Conservation (phyloP, 1,140 invertebrate species). For the Zaprionus capensis region DNA sequence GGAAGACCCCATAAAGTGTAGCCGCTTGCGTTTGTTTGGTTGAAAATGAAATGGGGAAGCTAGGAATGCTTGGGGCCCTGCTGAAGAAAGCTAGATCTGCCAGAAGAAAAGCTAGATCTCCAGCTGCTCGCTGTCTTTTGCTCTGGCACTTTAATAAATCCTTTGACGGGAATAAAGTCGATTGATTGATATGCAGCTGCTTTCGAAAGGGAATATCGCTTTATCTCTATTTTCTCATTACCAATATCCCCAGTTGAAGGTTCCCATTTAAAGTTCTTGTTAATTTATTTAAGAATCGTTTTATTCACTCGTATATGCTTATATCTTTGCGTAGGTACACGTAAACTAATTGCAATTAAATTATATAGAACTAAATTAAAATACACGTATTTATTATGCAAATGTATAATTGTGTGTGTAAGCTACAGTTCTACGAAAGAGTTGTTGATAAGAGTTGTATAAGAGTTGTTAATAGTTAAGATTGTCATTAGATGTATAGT, state of each 20-base stretch:
- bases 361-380: constrained; percentile 57
- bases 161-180: no score
- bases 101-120: no score
- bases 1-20: no score
- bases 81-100: no score
- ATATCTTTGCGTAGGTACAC: constrained; percentile 58
- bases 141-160: no score
- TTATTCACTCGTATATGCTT: constrained; percentile 57
- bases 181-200: no score
- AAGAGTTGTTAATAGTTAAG: constrained; percentile 41
- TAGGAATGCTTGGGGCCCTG: no score
- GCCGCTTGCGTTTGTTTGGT: no score
- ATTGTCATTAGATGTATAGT: constrained; percentile 42
- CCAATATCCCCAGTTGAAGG: not conserved
- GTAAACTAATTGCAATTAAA: constrained; percentile 54
- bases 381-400: constrained; percentile 24
- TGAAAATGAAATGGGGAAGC: no score
- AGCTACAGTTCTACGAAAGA: constrained; percentile 40
- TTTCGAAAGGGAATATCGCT: no score
- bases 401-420: constrained; percentile 39
- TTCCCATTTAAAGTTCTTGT: not conserved
- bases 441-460: constrained; percentile 17
- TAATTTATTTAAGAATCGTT: constrained; percentile 55
- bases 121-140: no score
- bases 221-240: no score